A percentile compares a stretch with the other conserved stretches of the same genome.
Evolutionary conservation across 2,888 invertebrate species (phyloP).

Genomic region (Acleris literana): DNA sequence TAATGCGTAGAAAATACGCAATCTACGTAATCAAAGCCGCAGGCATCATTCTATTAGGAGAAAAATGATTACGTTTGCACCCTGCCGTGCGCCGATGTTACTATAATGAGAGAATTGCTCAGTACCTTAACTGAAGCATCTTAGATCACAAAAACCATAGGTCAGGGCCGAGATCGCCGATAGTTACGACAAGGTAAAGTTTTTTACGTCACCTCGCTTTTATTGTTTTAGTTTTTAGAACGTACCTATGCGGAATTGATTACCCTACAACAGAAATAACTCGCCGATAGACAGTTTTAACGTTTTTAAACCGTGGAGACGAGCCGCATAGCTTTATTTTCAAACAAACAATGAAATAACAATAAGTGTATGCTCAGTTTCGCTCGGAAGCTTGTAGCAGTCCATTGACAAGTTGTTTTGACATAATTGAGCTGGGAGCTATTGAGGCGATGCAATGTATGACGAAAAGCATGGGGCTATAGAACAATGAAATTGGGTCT

Average conservation of each 20-base stretch:
- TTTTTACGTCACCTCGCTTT: constrained; percentile 19
- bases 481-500: no score
- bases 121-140: constrained; percentile 1
- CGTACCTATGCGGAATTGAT: not conserved
- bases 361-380: no score
- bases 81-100: constrained; percentile 24
- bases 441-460: no score
- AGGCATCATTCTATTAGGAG: not conserved
- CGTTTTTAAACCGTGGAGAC: not conserved
- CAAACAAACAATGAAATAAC: no score
- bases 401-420: no score
- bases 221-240: constrained; percentile 22
- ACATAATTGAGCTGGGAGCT: no score
- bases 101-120: constrained; percentile 5
- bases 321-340: no score
- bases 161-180: constrained; percentile 29
- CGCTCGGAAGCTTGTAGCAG: no score
- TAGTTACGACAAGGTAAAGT: constrained; percentile 14
- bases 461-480: no score
- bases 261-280: not conserved
- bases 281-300: not conserved
- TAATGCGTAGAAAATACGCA: no score
- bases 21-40: no score
- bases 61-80: not conserved
- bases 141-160: constrained; percentile 22